Conservation (phyloP, 1,140 invertebrate species). For the Lanistes nyassanus region DNA sequence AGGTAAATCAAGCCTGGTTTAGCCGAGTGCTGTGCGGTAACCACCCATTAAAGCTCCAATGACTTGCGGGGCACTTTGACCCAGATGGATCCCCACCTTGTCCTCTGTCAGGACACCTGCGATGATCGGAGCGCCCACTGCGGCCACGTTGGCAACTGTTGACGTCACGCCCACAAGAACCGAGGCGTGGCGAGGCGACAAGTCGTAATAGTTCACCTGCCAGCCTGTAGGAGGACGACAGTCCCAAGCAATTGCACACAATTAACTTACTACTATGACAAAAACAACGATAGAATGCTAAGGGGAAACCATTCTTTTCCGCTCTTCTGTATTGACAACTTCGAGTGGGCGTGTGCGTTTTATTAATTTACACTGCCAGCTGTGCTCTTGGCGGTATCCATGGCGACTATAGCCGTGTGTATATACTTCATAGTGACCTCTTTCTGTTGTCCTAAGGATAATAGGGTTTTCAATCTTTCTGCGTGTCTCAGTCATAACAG, state of each 20-base stretch:
- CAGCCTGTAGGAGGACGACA: slow-evolving; percentile 45
- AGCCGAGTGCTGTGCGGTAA: background rate
- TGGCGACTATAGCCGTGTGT: background rate
- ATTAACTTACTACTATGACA: background rate
- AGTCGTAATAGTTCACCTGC: slow-evolving; percentile 62
- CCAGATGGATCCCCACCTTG: slow-evolving; percentile 34
- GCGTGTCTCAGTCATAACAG: too few relatives aligned
- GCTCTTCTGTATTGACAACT: too few relatives aligned
- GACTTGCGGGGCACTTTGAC: background rate
- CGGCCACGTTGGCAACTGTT: slow-evolving; percentile 48
- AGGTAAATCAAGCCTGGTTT: background rate
- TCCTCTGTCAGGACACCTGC: slow-evolving; percentile 48
- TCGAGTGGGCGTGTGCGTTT: too few relatives aligned
- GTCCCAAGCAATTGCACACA: background rate
- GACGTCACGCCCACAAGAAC: slow-evolving; percentile 54
- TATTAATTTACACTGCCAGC: background rate
- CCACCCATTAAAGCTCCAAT: background rate
- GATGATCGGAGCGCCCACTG: slow-evolving; percentile 49
- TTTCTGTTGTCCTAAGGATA: too few relatives aligned
- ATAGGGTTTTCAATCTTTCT: too few relatives aligned
- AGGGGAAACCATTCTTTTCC: too few relatives aligned
- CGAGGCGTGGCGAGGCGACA: slow-evolving; percentile 51
- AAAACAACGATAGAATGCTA: background rate
- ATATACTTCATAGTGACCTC: too few relatives aligned
- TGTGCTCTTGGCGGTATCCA: background rate